Conservation (phyloP, 2,888 invertebrate genomes). For the Microctonus hyperodae region DNA sequence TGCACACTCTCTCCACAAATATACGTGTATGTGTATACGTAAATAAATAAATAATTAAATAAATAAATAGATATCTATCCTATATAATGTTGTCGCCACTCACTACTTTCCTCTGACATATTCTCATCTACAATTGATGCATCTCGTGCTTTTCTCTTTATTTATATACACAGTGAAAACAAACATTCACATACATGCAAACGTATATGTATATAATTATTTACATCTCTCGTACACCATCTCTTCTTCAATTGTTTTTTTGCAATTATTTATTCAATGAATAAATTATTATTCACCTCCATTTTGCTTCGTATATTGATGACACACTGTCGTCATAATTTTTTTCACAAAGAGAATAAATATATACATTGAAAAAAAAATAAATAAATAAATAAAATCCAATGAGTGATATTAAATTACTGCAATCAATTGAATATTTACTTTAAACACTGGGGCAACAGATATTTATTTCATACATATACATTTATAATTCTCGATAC, state of each 20-base stretch:
- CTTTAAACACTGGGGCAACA: conserved; percentile 1
- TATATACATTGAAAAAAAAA: no score
- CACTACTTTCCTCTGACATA: conserved; percentile 11
- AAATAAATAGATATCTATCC: no score
- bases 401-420: conserved; percentile 21
- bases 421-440: conserved; percentile 27
- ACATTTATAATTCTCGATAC: conserved; percentile 3
- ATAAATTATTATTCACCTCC: background rate
- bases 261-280: background rate
- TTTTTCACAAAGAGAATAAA: background rate
- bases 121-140: background rate
- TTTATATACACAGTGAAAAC: background rate
- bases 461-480: background rate
- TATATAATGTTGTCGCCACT: conserved; percentile 17
- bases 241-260: background rate
- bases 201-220: no score
- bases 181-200: background rate
- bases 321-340: background rate
- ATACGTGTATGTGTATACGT: background rate
- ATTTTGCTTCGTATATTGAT: background rate
- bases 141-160: background rate
- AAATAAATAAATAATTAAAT: no score
- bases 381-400: background rate
- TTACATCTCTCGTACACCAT: no score
- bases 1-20: conserved; percentile 45